phyloP scores from a whole-genome alignment of 2,888 invertebrate genomes.

The Eilema sororculum region DNA sequence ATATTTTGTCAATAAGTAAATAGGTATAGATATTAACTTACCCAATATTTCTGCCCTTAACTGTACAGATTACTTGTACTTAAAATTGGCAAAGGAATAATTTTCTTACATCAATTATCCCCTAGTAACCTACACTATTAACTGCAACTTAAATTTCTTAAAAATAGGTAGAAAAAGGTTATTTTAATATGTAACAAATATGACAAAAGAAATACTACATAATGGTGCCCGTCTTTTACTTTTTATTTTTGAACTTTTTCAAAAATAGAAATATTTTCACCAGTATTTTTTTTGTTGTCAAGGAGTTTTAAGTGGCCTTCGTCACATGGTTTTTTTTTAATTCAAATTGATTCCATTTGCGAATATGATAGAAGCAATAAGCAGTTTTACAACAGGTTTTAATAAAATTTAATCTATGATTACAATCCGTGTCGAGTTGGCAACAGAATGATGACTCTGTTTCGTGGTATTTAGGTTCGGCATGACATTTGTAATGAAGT shows the following conservation, averaged over 20 bases:
- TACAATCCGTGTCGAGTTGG: slow-evolving; percentile 43
- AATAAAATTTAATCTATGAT: slow-evolving; percentile 42
- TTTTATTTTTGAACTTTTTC: background rate
- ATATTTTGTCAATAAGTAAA: too few species aligned
- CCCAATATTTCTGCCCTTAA: background rate
- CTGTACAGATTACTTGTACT: background rate
- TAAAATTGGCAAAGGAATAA: background rate
- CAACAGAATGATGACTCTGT: slow-evolving; percentile 57
- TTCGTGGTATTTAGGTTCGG: slow-evolving; percentile 71
- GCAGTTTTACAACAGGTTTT: background rate
- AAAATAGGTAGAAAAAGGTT: too few species aligned
- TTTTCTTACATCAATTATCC: background rate
- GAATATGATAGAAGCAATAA: too few species aligned
- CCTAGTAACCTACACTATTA: too few species aligned
- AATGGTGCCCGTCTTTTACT: background rate
- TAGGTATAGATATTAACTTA: background rate
- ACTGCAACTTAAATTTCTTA: background rate
- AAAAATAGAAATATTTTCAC: background rate
- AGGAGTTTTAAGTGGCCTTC: background rate
- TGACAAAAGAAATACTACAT: background rate
- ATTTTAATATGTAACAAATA: background rate
- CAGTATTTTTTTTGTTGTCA: background rate
- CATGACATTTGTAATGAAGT: slow-evolving; percentile 70
- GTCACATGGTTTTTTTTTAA: background rate
- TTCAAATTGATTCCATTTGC: background rate